Evolutionary conservation across 2,888 invertebrate genomes (phyloP), one percentile per base, ranked within the genome.

Genomic region (Cyrtodaria siliqua): DNA sequence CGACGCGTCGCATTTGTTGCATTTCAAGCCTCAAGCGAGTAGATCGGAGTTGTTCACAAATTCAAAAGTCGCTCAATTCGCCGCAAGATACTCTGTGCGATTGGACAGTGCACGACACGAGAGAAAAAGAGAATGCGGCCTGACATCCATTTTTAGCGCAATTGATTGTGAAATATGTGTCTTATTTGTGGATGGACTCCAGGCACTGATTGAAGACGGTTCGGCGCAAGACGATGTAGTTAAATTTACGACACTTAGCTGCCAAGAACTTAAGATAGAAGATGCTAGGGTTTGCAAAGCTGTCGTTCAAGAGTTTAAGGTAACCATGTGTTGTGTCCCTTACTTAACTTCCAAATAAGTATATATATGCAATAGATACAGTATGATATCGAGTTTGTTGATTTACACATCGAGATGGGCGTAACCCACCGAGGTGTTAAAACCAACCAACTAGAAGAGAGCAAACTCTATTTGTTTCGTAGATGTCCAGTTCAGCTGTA

Each of bases 281-380:
- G 96, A 97, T 12, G 94, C 96, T 0, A 94, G 97, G 83, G 98
- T 98, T 3, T 98, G 98, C 90, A 96, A 97, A 89, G 97, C 97
- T 27, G 96, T 98, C 64, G 97, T 96, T 6, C 92, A 93, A 33
- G 91, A 95, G 3, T 95, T 96, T 88, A 89, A 95, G 92, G 96
- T 96, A 61, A 61, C 20, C 4, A n/a, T n/a, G n/a, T n/a, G n/a
- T n/a, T n/a, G n/a, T n/a, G n/a, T n/a, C n/a, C n/a, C n/a, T n/a
- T n/a, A n/a, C n/a, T n/a, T n/a, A n/a, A n/a, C n/a, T n/a, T n/a
- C n/a, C n/a, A n/a, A n/a, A n/a, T n/a, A n/a, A n/a, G n/a, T n/a
- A n/a, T n/a, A n/a, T n/a, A n/a, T n/a, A n/a, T n/a, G n/a, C n/a
- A n/a, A n/a, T n/a, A n/a, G n/a, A n/a, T n/a, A n/a, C n/a, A n/a